Base-by-base conservation (phyloP, 2,888 invertebrate species). In the Diplazon laetatorius region DNA sequence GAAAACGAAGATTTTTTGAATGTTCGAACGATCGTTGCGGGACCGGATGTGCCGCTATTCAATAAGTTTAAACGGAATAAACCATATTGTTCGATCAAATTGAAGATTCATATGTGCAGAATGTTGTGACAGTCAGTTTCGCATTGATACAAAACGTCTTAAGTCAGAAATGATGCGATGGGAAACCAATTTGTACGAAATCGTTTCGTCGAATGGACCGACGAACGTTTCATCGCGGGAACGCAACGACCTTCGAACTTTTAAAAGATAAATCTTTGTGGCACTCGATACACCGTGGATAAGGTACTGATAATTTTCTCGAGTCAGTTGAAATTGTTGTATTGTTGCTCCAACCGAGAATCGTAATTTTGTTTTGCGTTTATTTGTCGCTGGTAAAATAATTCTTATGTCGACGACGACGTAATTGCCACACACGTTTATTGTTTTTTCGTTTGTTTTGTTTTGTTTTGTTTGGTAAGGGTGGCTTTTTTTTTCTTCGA, bases 191-290 rank as follows among this genome's bases (percentile, higher is more conserved):
- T n/a, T n/a, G n/a, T n/a, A n/a, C n/a, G n/a, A n/a, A n/a, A n/a
- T n/a, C n/a, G n/a, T n/a, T n/a, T n/a, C n/a, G n/a, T n/a, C 16
- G 16, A 9, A 59, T 59, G n/a, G 14, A 8, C 22, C 20, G 35
- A 16, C 22, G 37, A 37, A 2, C 14, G 22, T 37, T 30, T 8
- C 22, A 37, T 20, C 14, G 48, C 14, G 3, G 4, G 39, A 39
- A 39, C 18, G 20, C 22, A 48, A 30, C 50, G 65, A 73, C 46
- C 73, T 73, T 73, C 59, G 73, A 73, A 65, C 73, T 59, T 66
- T 37, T 14, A 10, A 20, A n/a, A 37, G 63, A 72, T 72, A 65
- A 72, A 30, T 3, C 18, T 18, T 46, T 46, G 18, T 39, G 35
- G 14, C 44, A 35, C 52, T 10, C 35, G 25, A 71, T 20, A 8